Evolutionary conservation across 2,113 vertebrate genomes (phyloP).

Genomic region (Microcebus griseorufus): DNA sequence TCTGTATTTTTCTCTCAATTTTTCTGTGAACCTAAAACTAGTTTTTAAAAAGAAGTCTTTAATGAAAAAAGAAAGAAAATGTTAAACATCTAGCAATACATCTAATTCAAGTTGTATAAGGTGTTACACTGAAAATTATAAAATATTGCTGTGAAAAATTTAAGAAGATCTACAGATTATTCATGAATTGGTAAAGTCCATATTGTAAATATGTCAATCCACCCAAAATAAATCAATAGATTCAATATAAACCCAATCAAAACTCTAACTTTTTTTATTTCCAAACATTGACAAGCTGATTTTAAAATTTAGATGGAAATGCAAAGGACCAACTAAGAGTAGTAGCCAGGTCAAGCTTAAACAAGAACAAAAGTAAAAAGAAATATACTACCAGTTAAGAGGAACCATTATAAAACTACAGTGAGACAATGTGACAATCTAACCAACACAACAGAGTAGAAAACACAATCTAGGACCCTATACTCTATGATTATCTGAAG

Average conservation of each 20-base stretch:
- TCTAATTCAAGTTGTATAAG: not conserved
- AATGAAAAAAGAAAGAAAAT: not conserved
- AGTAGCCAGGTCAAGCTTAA: not conserved
- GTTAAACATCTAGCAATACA: not conserved
- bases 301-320: not conserved
- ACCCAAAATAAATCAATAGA: not conserved
- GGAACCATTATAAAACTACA: not conserved
- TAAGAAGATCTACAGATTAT: not conserved
- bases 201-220: not conserved
- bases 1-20: too few relatives aligned
- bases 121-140: not conserved
- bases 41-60: not conserved
- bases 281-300: not conserved
- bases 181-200: not conserved
- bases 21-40: not conserved
- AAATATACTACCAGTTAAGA: not conserved
- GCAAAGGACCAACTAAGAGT: not conserved
- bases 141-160: not conserved
- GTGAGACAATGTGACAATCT: not conserved
- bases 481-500: not conserved
- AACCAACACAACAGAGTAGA: not conserved
- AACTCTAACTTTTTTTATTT: not conserved
- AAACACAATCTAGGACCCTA: not conserved
- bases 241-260: too few relatives aligned
- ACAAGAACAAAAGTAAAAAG: not conserved